Percentiles rank a stretch among this genome's conserved stretches.
Conservation (phyloP, 92 coral and sea anemone species). For the Paragorgia papillata region DNA sequence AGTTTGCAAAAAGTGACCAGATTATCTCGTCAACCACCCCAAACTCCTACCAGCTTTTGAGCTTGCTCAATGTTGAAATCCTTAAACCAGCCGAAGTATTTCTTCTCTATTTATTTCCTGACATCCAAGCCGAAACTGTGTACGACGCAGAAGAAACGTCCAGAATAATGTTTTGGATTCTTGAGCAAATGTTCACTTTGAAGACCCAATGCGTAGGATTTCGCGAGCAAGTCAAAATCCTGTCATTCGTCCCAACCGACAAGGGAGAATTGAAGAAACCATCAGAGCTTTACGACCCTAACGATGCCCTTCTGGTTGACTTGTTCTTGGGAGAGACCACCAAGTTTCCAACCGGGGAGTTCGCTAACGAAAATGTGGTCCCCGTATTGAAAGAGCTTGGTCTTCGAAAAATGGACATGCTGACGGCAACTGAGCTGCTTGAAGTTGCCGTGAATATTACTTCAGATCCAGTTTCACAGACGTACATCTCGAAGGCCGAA, state of each 20-base stretch:
- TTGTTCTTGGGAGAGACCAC: constrained; percentile 76
- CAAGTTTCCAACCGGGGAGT: constrained; percentile 80
- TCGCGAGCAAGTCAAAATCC: constrained; percentile 79
- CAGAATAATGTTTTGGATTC: constrained; percentile 87
- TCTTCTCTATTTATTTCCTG: constrained; percentile 80
- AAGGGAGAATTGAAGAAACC: constrained; percentile 76
- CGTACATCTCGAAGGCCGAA: constrained; percentile 64
- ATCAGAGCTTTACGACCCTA: constrained; percentile 84
- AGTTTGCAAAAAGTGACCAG: constrained; percentile 68
- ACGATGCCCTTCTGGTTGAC: constrained; percentile 74
- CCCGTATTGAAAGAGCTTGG: constrained; percentile 83
- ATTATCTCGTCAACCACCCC: constrained; percentile 92
- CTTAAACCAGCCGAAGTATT: constrained; percentile 78
- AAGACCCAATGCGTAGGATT: constrained; percentile 78
- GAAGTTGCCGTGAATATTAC: constrained; percentile 68
- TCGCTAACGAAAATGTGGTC: constrained; percentile 70
- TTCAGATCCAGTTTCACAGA: constrained; percentile 53
- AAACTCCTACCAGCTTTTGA: constrained; percentile 81
- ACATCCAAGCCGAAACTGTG: constrained; percentile 63
- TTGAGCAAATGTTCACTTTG: constrained; percentile 76
- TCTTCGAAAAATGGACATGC: constrained; percentile 69
- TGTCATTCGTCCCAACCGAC: constrained; percentile 79
- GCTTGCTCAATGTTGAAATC: constrained; percentile 77
- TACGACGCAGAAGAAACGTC: constrained; percentile 75
- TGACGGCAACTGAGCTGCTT: constrained; percentile 75